Percentiles rank a stretch among this genome's conserved stretches.
Evolutionary conservation across 1,140 invertebrate genomes (phyloP).

Genomic region (Phenacoccus solenopsis): DNA sequence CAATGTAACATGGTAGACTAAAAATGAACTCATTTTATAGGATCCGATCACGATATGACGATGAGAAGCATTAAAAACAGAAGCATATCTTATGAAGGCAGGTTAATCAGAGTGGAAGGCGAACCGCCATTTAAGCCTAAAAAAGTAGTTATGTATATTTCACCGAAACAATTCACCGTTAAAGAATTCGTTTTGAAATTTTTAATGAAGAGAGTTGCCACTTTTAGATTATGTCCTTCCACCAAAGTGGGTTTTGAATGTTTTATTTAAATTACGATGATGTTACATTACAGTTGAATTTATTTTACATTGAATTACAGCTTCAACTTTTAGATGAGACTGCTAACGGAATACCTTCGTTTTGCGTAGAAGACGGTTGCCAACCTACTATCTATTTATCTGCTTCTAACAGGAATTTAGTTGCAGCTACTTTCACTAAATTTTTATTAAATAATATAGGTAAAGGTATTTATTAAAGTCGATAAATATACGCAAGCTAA

Average conservation of each 20-base stretch:
- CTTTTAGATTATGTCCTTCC: constrained; percentile 84
- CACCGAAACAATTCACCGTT: constrained; percentile 75
- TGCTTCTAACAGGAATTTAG: constrained; percentile 71
- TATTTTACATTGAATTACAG: background rate
- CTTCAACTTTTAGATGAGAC: constrained; percentile 2
- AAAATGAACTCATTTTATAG: too few relatives aligned
- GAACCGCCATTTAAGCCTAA: constrained; percentile 56
- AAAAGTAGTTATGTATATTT: constrained; percentile 77
- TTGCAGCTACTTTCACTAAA: constrained; percentile 83
- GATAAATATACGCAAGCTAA: constrained; percentile 9
- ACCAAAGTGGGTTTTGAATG: constrained; percentile 53
- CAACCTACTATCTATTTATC: constrained; percentile 72
- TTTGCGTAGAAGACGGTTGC: constrained; percentile 75
- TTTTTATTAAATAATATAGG: constrained; percentile 88
- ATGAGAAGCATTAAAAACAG: constrained; percentile 78
- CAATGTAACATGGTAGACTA: too few relatives aligned
- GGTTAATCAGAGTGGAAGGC: constrained; percentile 57
- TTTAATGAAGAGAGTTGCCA: constrained; percentile 77
- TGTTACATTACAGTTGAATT: background rate
- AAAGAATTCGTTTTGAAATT: constrained; percentile 87
- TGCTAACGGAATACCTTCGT: background rate
- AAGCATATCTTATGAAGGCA: constrained; percentile 74
- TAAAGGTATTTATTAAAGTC: constrained; percentile 25
- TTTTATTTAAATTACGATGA: constrained; percentile 28
- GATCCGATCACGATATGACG: constrained; percentile 64